Percentiles rank a stretch among this genome's conserved stretches.
Conservation (phyloP, 2,113 vertebrate species). For the human (Homo sapiens) region GRCh38 chr5:170864001-170864500, state of each 20-base stretch:
- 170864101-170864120: not conserved
- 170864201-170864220: not conserved
- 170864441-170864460: not conserved
- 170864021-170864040: not conserved
- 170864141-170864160: not conserved
- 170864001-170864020: slow-evolving; percentile 1
- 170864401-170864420: not conserved
- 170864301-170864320: not conserved
- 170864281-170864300: not conserved
- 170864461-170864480: not conserved
- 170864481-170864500: not conserved
- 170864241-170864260: not conserved
- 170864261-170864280: not conserved
- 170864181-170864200: not conserved
- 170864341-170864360: not conserved
- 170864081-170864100: not conserved
- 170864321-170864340: slow-evolving; percentile 17
- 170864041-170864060: slow-evolving; percentile 14
- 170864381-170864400: not conserved
- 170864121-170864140: not conserved
- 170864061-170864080: not conserved
- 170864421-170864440: not conserved
- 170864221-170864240: not conserved
- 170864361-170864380: not conserved
- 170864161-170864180: not conserved